Base-by-base conservation (phyloP, 2,888 invertebrate species). In the Philereme vetulata region DNA sequence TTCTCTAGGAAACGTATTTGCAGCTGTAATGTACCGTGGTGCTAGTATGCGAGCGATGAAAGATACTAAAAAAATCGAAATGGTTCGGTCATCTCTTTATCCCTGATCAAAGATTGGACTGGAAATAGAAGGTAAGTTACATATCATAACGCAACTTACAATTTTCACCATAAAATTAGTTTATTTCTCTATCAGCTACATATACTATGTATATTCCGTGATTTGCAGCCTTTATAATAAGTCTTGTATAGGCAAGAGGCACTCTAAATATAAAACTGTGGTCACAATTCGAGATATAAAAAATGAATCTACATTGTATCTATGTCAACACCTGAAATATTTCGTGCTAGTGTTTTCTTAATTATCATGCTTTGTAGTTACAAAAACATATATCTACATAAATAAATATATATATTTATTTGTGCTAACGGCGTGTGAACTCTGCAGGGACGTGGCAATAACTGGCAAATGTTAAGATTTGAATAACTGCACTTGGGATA, bases 251-350 rank as follows among this genome's bases (percentile, higher is more conserved):
- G 93, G 93, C 92, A 93, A 93, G 93, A 93, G 93, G 93, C 93
- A 93, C 93, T 93, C 93, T 92, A 93, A 92, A 93, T 93, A 93
- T 93, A 93, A 93, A 93, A 93, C 88, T 85, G 93, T 93, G 92
- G 93, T 93, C 93, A 90, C 91, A 91, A 91, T 8, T 92, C 88
- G 81, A 85, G 82, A 77, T 82, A 86, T 88, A 84, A 89, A 89
- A 88, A 91, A 90, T 81, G 85, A 86, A 85, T 85, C 89, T 90
- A 90, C 86, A 67, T 75, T 78, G 76, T 81, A 85, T 77, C 88
- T 88, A 88, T 85, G 82, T 82, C 80, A 88, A 88, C 81, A 83
- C 80, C 81, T 84, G 79, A 82, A 83, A 82, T 83, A 81, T 84
- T 81, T 86, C 84, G 88, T 89, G 90, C 89, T 89, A 85, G 82